phyloP scores from a whole-genome alignment of 2,888 invertebrate genomes.

The Cantharis flavilabris region DNA sequence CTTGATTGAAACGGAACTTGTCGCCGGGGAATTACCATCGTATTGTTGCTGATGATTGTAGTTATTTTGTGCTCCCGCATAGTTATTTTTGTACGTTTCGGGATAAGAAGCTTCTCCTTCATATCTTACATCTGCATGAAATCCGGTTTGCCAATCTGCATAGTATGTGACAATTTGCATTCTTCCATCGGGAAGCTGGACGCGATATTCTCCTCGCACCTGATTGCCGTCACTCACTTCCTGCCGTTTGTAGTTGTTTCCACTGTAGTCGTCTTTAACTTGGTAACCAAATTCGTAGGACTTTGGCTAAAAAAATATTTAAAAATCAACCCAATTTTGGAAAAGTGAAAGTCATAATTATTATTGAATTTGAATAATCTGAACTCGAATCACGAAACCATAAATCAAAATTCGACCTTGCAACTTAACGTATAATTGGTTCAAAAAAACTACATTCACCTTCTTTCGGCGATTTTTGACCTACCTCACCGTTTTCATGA shows the following conservation, averaged over 20 bases:
- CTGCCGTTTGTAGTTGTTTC: constrained; percentile 73
- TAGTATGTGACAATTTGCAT: constrained; percentile 74
- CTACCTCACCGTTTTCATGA: constrained; percentile 25
- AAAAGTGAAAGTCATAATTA: background rate
- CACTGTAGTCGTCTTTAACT: constrained; percentile 75
- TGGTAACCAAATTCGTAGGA: constrained; percentile 81
- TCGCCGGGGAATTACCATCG: constrained; percentile 30
- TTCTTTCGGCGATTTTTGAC: background rate
- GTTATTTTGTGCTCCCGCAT: background rate
- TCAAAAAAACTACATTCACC: background rate
- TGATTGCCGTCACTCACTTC: constrained; percentile 76
- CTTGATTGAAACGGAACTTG: constrained; percentile 42
- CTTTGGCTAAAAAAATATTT: constrained; percentile 62
- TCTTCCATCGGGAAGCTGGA: constrained; percentile 65
- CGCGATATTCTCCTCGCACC: constrained; percentile 65
- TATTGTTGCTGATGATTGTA: background rate
- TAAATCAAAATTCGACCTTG: background rate
- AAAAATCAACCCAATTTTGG: background rate
- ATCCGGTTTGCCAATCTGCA: constrained; percentile 79
- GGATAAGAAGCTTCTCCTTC: constrained; percentile 73
- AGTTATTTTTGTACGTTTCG: constrained; percentile 55
- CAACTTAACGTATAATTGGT: background rate
- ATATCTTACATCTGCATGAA: constrained; percentile 75
- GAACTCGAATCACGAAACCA: background rate
- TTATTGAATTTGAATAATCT: background rate